phyloP scores from a whole-genome alignment of 2,888 invertebrate species.

The Mellilla xanthometata region DNA sequence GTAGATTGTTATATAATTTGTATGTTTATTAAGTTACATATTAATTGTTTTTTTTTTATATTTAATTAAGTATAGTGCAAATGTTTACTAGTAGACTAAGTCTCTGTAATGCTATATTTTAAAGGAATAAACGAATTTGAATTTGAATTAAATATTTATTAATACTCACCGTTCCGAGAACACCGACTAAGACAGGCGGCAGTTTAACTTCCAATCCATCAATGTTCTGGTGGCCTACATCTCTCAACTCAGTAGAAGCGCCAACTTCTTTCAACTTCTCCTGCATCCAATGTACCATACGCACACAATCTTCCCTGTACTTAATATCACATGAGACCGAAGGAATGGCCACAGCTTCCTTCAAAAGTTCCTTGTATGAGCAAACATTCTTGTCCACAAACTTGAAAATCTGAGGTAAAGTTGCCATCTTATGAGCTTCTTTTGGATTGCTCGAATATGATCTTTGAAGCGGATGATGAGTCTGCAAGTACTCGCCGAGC shows the following conservation, averaged over 20 bases:
- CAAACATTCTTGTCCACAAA: slow-evolving; percentile 90
- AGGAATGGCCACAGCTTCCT: slow-evolving; percentile 94
- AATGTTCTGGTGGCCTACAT: slow-evolving; percentile 89
- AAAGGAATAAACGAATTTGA: no score
- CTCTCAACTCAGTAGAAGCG: slow-evolving; percentile 86
- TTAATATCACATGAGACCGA: slow-evolving; percentile 97
- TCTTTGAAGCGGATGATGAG: slow-evolving; percentile 33
- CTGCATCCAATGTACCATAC: slow-evolving; percentile 93
- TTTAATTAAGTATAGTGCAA: no score
- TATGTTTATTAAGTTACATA: no score
- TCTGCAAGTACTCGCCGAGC: slow-evolving; percentile 30
- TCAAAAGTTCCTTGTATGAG: slow-evolving; percentile 89
- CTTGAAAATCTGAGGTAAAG: slow-evolving; percentile 79
- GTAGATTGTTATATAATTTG: no score
- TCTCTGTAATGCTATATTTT: no score
- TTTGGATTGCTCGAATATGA: slow-evolving; percentile 45
- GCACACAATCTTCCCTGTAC: slow-evolving; percentile 89
- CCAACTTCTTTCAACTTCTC: slow-evolving; percentile 87
- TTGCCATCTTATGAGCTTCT: slow-evolving; percentile 59
- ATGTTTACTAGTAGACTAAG: no score
- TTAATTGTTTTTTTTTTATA: no score
- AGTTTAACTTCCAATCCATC: slow-evolving; percentile 88
- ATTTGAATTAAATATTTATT: no score
- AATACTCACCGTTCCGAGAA: slow-evolving; percentile 85
- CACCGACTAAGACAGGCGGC: slow-evolving; percentile 93